Evolutionary conservation across 2,797 vertebrate genomes (phyloP).

Genomic region (Chaetophractus vellerosus): DNA sequence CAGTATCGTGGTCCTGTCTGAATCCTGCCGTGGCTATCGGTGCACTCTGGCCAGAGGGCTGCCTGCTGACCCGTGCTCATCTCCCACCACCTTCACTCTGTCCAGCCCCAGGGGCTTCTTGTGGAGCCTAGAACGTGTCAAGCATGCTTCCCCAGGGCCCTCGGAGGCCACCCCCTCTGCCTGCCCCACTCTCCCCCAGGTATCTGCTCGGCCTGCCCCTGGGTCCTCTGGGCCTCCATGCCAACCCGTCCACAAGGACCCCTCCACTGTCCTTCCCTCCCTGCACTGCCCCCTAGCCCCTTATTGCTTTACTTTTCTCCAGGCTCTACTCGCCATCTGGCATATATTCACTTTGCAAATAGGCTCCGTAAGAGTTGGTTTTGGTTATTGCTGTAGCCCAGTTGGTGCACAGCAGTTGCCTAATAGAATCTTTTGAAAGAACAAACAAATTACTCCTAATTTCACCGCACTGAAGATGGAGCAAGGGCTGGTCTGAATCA

Average conservation of each 20-base stretch:
- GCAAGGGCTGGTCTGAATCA: not conserved
- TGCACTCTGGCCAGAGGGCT: not conserved
- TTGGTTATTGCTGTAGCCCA: conserved; percentile 34
- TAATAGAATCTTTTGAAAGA: not conserved
- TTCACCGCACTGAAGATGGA: not conserved
- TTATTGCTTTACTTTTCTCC: not conserved
- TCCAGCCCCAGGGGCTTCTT: not conserved
- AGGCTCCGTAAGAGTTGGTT: conserved; percentile 43
- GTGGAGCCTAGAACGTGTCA: not conserved
- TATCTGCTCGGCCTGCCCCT: accelerated
- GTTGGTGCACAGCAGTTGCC: not conserved
- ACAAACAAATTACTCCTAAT: not conserved
- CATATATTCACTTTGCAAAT: not conserved
- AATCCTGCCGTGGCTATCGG: not conserved
- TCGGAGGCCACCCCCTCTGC: conserved; percentile 3
- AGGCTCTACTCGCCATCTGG: not conserved
- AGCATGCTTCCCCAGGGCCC: not conserved
- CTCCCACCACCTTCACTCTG: no score
- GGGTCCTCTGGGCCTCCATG: not conserved
- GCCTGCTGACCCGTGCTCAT: not conserved
- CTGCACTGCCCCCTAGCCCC: not conserved
- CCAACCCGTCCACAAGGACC: no score
- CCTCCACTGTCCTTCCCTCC: no score
- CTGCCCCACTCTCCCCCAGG: not conserved
- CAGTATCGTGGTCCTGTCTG: not conserved